Base-by-base conservation (phyloP, 2,113 vertebrate genomes). In the Fukomys damarensis region DNA sequence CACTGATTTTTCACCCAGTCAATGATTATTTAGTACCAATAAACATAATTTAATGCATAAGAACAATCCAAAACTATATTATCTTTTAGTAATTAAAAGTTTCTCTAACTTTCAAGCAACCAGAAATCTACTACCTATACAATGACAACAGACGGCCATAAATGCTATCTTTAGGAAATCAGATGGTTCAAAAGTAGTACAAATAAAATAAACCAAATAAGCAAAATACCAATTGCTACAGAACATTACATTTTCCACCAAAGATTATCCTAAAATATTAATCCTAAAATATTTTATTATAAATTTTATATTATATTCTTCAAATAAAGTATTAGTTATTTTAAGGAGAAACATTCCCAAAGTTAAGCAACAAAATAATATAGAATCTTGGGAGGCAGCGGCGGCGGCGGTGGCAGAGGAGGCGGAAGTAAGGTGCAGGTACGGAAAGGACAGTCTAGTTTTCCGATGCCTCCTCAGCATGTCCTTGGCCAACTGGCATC, bases 31-130 rank as follows among this genome's bases (percentile, higher is more conserved):
- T 86, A 86, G 61, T 5, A 63, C 32, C 7, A 89, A 65, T 87
- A 79, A 93, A 83, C 10, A 94, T 2, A 88, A 54, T 49, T 52
- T 91, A 63, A 77, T n/a, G 26, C 68, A 87, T 59, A 91, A 43
- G 89, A 43, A 94, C 43, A 93, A 56, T 35, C 49, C 41, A 13
- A 97, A 92, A 95, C n/a, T 68, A 56, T 32, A 82, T 76, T 94
- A 94, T 90, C 30, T 92, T 89, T 86, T 79, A 87, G 86, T 59
- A 96, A 91, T 95, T 89, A 61, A 77, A 94, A 30, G 28, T 89
- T 79, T 83, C 35, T 22, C 61, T 56, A n/a, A 14, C 74, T 63
- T 63, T 79, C 38, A 20, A 96, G 81, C 41, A 86, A 86, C 22
- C 13, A 84, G 41, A 43, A 82, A 68, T 76, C 41, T 86, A 96